Evolutionary conservation across 2,113 vertebrate genomes (phyloP), one percentile per base, ranked within the genome.

Genomic region (Salminus brasiliensis): DNA sequence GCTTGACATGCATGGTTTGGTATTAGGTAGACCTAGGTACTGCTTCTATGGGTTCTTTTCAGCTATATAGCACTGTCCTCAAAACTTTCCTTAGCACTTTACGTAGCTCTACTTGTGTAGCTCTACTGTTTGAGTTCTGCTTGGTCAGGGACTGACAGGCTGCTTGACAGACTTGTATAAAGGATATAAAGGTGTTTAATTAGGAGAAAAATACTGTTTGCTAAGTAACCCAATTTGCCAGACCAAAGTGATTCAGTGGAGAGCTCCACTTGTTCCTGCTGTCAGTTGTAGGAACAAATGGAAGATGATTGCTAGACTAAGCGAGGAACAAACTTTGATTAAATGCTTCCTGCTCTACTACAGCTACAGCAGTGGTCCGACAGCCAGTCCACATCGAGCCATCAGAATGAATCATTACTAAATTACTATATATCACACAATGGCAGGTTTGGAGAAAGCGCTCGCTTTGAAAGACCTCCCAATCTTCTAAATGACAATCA

Each of bases 341-440:
- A 47, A 75, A 34, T 10, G 52, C 63, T 52, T 76, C 45, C 45
- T 34, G 23, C 34, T 66, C 63, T 53, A 53, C 30, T 12, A 39
- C 62, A 16, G 36, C 30, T 12, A 39, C 62, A 16, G 36, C 8
- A 16, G 23, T 49, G 25, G 43, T 72, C 21, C 23, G 32, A 12
- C 9, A 23, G 29, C 15, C 23, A 36, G 45, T 70, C 27, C 13
- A 41, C 2, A 6, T 39, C 27, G 41, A 45, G 55, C 13, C 27
- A 36, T 78, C 52, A 45, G 25, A 72, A 55, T 32, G 55, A 82
- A 78, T 74, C 62, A 78, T 78, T 82, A 41, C 63, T 78, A 49
- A 82, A 73, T 82, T 32, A 82, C 39, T 39, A 68, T 1, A 68
- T 1, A 73, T 69, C 60, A 57, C 68, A 73, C 60, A 77, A 36